Percentiles rank a stretch among this genome's conserved stretches.
phyloP scores from a whole-genome alignment of 2,797 vertebrate species.

The Coccyzus lansbergi region DNA sequence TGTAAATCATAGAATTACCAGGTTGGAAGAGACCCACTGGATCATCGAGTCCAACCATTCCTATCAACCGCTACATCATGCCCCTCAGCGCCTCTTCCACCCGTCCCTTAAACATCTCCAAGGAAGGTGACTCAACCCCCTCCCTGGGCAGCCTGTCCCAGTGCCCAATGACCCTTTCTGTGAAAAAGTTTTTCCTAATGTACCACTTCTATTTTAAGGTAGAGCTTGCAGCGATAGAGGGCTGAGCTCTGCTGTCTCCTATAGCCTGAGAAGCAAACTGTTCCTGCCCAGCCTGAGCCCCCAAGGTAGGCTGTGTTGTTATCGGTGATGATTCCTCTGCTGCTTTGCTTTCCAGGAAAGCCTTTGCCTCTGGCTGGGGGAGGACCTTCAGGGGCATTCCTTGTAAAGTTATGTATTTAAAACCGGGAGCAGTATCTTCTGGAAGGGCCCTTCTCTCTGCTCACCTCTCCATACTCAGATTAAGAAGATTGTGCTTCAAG shows the following conservation, averaged over 20 bases:
- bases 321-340: fast-evolving
- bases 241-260: background rate
- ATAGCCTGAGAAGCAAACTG: fast-evolving
- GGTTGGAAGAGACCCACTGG: no score
- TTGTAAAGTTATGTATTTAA: background rate
- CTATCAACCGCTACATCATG: no score
- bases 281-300: background rate
- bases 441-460: background rate
- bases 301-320: background rate
- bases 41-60: no score
- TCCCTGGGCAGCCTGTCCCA: no score
- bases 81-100: no score
- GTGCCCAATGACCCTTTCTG: no score
- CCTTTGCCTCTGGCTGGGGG: background rate
- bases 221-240: background rate
- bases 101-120: no score
- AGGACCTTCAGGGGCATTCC: background rate
- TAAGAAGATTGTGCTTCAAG: background rate
- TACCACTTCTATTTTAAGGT: background rate
- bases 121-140: no score
- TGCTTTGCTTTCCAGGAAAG: fast-evolving
- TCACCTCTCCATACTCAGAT: fast-evolving
- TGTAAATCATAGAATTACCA: no score
- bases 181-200: no score
- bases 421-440: background rate